Evolutionary conservation across 2,888 invertebrate genomes (phyloP).

Genomic region (Eristalis arbustorum): DNA sequence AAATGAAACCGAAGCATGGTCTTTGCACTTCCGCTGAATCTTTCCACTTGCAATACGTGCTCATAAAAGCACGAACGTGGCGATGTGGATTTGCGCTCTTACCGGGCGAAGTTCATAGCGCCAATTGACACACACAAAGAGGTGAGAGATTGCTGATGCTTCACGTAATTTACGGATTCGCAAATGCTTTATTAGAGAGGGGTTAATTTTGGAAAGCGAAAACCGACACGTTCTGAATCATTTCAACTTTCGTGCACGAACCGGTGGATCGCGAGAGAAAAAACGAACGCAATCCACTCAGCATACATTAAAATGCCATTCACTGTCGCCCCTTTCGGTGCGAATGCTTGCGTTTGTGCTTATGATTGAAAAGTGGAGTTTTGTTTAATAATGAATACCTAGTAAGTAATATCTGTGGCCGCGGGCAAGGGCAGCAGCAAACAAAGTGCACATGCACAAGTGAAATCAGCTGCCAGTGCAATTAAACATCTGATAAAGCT

Average conservation of each 20-base stretch:
- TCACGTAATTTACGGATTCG: not conserved
- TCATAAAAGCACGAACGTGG: not conserved
- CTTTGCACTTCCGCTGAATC: conserved; percentile 30
- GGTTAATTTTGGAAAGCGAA: not conserved
- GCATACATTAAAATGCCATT: no score
- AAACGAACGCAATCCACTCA: not conserved
- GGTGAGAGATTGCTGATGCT: not conserved
- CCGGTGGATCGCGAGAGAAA: not conserved
- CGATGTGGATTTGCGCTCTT: not conserved
- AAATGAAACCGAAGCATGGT: conserved; percentile 13
- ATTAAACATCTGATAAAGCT: no score
- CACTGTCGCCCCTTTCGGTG: no score
- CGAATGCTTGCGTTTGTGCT: no score
- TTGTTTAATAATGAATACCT: no score
- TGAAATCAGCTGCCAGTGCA: no score
- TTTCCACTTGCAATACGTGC: conserved; percentile 2
- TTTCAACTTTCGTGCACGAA: not conserved
- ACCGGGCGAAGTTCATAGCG: not conserved
- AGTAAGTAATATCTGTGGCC: no score
- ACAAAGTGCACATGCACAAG: no score
- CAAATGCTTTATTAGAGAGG: not conserved
- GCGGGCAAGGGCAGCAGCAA: no score
- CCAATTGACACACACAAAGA: not conserved
- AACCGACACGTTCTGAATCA: conserved; percentile 15
- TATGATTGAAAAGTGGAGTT: no score